Percentiles rank a stretch among this genome's conserved stretches.
Conservation (phyloP, 2,113 vertebrate species). For the Procavia capensis region DNA sequence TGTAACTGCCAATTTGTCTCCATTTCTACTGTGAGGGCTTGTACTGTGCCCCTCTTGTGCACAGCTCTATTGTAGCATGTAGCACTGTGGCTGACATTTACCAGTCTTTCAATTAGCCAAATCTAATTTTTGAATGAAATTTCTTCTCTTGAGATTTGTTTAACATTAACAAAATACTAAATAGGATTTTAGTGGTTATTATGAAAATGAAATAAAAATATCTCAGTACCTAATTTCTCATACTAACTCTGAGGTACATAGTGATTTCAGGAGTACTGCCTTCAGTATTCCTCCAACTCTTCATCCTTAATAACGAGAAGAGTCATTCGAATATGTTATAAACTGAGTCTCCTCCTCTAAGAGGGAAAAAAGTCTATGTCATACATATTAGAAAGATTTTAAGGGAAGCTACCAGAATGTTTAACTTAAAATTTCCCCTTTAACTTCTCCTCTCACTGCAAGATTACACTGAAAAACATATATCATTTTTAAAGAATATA, state of each 20-base stretch:
- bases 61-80: neutral
- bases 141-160: neutral
- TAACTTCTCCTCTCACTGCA: neutral
- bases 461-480: neutral
- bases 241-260: neutral
- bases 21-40: neutral
- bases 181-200: neutral
- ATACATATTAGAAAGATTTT: neutral
- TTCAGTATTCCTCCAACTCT: neutral
- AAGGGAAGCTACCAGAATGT: neutral
- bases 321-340: conserved; percentile 18
- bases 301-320: neutral
- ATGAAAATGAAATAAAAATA: conserved; percentile 41
- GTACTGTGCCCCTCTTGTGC: neutral
- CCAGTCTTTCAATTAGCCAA: neutral
- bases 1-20: neutral
- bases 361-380: neutral
- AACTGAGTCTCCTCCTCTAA: neutral
- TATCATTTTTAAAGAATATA: neutral
- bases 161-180: conserved; percentile 16
- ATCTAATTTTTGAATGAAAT: conserved; percentile 30
- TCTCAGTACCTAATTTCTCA: neutral
- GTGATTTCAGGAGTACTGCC: neutral
- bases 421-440: neutral
- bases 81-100: neutral